Evolutionary conservation across 1,140 invertebrate genomes (phyloP).

Genomic region (Drosophila nebulosa): DNA sequence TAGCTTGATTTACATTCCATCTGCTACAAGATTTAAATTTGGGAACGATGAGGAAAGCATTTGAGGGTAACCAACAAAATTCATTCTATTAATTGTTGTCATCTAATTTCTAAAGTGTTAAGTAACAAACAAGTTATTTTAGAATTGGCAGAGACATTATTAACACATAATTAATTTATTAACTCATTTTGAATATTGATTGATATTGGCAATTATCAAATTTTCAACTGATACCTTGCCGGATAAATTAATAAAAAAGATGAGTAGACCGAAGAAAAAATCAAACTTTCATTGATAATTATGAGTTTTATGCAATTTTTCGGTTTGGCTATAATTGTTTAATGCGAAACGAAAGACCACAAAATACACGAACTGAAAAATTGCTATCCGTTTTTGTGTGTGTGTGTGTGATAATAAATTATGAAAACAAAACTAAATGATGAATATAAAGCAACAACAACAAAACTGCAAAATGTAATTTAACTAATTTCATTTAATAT

Average conservation of each 20-base stretch:
- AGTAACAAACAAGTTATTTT: too few relatives aligned
- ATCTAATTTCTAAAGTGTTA: too few relatives aligned
- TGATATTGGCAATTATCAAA: neutral
- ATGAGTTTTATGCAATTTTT: neutral
- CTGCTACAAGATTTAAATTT: too few relatives aligned
- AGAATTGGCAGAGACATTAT: neutral
- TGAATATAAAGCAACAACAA: neutral
- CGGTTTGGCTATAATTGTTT: neutral
- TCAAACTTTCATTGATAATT: neutral
- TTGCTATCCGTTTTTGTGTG: too few relatives aligned
- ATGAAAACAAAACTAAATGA: neutral
- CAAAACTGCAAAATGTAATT: constrained; percentile 30
- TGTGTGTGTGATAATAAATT: neutral
- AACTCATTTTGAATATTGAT: neutral
- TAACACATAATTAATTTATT: neutral
- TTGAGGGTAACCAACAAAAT: too few relatives aligned
- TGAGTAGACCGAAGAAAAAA: neutral
- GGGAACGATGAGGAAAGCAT: too few relatives aligned
- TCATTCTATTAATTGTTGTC: too few relatives aligned
- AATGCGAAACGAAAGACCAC: neutral
- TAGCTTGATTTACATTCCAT: too few relatives aligned
- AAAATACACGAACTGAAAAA: neutral
- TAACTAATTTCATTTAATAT: constrained; percentile 51
- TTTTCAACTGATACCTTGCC: neutral
- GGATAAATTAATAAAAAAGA: neutral